Conservation (phyloP, 2,888 invertebrate genomes). For the Ichneumoninae sp. region DNA sequence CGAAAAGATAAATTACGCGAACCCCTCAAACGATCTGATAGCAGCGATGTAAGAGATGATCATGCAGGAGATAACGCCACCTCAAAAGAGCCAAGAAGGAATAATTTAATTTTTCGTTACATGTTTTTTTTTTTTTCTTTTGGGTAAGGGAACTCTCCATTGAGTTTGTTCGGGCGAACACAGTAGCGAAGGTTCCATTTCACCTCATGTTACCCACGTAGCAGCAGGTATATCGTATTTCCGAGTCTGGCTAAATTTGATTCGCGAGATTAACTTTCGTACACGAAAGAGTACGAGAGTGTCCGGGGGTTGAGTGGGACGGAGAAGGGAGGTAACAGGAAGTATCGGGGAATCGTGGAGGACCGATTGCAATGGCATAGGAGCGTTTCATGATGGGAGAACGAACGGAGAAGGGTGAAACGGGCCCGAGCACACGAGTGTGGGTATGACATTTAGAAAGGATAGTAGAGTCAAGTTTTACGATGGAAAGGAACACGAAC, state of each 20-base stretch:
- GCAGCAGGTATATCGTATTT: constrained; percentile 22
- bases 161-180: not conserved
- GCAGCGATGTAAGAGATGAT: not conserved
- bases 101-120: not conserved
- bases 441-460: constrained; percentile 50
- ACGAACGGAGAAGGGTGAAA: not conserved
- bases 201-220: not conserved
- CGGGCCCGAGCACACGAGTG: not conserved
- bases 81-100: not conserved
- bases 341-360: constrained; percentile 57
- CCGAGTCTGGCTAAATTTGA: constrained; percentile 52
- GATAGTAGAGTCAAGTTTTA: constrained; percentile 49
- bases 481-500: constrained; percentile 19
- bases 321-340: constrained; percentile 8
- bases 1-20: not conserved
- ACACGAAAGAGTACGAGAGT: not conserved
- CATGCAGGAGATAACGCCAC: not conserved
- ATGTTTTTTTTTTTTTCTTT: not conserved
- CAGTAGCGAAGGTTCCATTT: not conserved
- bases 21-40: not conserved
- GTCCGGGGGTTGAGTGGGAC: not conserved
- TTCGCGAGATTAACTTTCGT: constrained; percentile 68
- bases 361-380: constrained; percentile 9
- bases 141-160: not conserved
- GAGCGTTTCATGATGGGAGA: constrained; percentile 8